These are phyloP conservation scores for Damaliscus lunatus DNA, from an alignment of 2,113 vertebrate species.

Conservation along the genomic window DNA sequence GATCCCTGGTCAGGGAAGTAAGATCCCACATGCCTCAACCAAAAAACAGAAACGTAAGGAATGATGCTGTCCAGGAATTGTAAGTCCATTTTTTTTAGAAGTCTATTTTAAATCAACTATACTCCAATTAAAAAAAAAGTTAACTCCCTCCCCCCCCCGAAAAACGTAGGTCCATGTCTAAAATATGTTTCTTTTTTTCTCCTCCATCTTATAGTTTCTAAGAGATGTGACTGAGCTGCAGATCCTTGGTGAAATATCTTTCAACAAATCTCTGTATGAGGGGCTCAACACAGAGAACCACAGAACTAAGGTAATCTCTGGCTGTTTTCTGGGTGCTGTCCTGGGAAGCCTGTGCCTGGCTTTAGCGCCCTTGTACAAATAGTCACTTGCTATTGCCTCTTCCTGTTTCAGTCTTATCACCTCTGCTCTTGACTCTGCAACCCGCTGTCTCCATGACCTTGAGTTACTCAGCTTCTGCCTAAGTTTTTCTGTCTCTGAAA, in stretches of 20 bases:
- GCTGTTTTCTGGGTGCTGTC: neutral
- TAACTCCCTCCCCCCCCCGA: neutral
- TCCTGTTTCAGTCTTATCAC: neutral
- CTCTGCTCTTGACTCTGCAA: neutral
- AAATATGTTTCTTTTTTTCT: neutral
- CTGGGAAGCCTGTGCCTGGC: neutral
- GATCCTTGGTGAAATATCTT: slow-evolving; percentile 67
- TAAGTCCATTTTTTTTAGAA: neutral
- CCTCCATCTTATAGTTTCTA: neutral
- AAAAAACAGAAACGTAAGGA: neutral
- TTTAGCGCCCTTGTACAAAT: neutral
- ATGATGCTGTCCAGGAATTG: neutral
- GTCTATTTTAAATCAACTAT: neutral
- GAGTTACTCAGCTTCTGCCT: neutral
- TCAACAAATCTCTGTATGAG: neutral
- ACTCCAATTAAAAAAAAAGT: neutral
- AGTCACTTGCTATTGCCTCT: neutral
- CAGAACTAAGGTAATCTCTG: slow-evolving; percentile 40
- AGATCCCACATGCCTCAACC: neutral
- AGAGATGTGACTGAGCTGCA: slow-evolving; percentile 44
- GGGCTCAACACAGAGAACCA: slow-evolving; percentile 42
- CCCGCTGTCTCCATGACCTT: neutral
- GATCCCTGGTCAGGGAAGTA: neutral
- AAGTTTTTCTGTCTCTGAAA: neutral
- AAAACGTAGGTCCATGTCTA: neutral